Evolutionary conservation across 2,888 invertebrate species (phyloP).

Genomic region (Aelia acuminata): DNA sequence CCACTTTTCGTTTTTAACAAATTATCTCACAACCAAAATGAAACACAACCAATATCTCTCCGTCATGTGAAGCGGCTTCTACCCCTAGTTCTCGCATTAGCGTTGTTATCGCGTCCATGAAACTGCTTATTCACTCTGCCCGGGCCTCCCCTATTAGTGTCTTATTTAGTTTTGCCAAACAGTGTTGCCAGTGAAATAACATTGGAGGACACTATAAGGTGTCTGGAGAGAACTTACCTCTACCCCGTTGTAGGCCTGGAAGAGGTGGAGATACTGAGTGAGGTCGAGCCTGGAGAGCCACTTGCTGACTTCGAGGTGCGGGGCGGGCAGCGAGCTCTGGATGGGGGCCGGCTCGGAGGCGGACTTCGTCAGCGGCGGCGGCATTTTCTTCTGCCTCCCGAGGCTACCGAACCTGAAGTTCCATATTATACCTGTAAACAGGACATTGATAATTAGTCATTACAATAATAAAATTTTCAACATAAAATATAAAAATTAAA

Average conservation of each 20-base stretch:
- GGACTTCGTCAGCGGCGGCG: slow-evolving; percentile 68
- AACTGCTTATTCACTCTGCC: no score
- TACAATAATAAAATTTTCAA: no score
- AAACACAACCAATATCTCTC: no score
- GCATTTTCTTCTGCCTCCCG: slow-evolving; percentile 68
- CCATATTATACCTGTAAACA: slow-evolving; percentile 70
- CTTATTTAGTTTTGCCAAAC: no score
- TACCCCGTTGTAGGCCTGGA: slow-evolving; percentile 73
- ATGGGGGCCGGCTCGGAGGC: slow-evolving; percentile 66
- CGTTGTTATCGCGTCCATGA: no score
- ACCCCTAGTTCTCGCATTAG: no score
- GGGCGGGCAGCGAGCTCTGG: slow-evolving; percentile 68
- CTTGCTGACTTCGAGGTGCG: slow-evolving; percentile 73
- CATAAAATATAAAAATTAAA: no score
- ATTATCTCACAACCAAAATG: no score
- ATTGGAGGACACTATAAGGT: background rate
- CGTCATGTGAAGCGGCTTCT: no score
- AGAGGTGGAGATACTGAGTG: slow-evolving; percentile 73
- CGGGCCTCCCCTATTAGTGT: no score
- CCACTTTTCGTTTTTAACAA: no score
- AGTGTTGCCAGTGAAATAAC: no score
- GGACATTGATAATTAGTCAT: background rate
- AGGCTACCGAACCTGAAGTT: slow-evolving; percentile 71
- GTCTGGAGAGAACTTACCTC: slow-evolving; percentile 71
- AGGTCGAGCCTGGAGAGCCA: slow-evolving; percentile 77